Evolutionary conservation across 2,113 vertebrate genomes (phyloP).

Genomic region (Notothenia coriiceps): DNA sequence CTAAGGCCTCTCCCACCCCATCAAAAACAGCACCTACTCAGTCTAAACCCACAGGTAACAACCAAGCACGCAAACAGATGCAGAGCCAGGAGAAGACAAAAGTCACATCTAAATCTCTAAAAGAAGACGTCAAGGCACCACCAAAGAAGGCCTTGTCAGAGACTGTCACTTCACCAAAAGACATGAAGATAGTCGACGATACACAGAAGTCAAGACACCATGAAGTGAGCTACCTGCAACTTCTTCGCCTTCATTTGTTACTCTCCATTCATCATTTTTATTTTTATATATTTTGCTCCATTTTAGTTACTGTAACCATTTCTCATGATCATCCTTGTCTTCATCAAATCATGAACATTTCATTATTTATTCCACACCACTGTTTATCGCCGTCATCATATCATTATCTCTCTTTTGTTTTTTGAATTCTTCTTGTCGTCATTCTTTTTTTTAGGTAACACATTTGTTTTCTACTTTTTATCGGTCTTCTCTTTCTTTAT

Average conservation of each 20-base stretch:
- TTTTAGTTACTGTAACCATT: constrained; percentile 45
- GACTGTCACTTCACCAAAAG: constrained; percentile 80
- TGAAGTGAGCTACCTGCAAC: constrained; percentile 91
- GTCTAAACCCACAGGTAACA: constrained; percentile 78
- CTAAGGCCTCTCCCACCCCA: constrained; percentile 60
- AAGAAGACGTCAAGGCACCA: constrained; percentile 81
- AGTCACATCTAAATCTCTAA: constrained; percentile 77
- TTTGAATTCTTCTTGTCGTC: no score
- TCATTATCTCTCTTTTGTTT: background rate
- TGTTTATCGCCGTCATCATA: background rate
- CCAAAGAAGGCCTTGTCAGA: constrained; percentile 83
- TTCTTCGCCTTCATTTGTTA: constrained; percentile 77
- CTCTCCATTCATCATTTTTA: constrained; percentile 53
- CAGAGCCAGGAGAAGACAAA: constrained; percentile 82
- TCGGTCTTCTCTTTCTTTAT: background rate
- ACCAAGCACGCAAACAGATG: constrained; percentile 80
- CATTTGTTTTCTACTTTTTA: background rate
- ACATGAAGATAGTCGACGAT: constrained; percentile 84
- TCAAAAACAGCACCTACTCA: constrained; percentile 76
- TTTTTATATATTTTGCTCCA: constrained; percentile 36
- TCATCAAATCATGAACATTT: constrained; percentile 6
- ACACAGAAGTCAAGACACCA: constrained; percentile 87
- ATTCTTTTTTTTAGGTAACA: background rate
- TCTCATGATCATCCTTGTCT: background rate
- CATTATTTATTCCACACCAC: constrained; percentile 6